phyloP scores from a whole-genome alignment of 2,888 invertebrate species.

The Baronia brevicornis region DNA sequence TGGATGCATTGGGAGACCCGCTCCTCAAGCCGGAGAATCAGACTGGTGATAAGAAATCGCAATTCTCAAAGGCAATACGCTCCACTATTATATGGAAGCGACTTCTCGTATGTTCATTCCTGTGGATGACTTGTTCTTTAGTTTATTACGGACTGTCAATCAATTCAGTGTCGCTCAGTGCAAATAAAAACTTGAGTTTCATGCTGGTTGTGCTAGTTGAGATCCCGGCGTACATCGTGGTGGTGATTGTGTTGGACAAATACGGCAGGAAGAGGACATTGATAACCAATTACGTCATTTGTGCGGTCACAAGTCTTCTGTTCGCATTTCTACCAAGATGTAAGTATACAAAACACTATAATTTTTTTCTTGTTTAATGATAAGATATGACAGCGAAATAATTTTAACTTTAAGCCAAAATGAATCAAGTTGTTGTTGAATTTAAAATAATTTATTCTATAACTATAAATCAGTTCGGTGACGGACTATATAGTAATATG shows the following conservation, averaged over 20 bases:
- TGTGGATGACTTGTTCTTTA: constrained; percentile 87
- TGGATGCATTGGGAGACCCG: constrained; percentile 62
- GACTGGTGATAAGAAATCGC: constrained; percentile 50
- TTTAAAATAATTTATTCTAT: too few species aligned
- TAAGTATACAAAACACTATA: constrained; percentile 48
- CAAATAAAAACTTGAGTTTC: constrained; percentile 85
- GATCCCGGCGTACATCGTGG: constrained; percentile 82
- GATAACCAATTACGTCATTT: constrained; percentile 76
- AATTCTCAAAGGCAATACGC: constrained; percentile 66
- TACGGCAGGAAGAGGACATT: constrained; percentile 80
- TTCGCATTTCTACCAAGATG: constrained; percentile 78
- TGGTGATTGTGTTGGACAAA: constrained; percentile 79
- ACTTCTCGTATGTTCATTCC: constrained; percentile 80
- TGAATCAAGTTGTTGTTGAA: too few species aligned
- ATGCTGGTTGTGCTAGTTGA: constrained; percentile 79
- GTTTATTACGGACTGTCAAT: constrained; percentile 88
- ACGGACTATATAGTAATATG: too few species aligned
- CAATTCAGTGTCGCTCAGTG: constrained; percentile 83
- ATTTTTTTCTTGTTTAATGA: constrained; percentile 1
- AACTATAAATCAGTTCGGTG: too few species aligned
- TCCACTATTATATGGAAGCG: constrained; percentile 76
- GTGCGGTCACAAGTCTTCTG: constrained; percentile 75
- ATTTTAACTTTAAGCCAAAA: too few species aligned
- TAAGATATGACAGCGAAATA: too few species aligned
- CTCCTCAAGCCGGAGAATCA: constrained; percentile 45